A percentile compares a stretch with the other conserved stretches of the same genome.
phyloP scores from a whole-genome alignment of 2,888 invertebrate species.

The Andrena marginata region DNA sequence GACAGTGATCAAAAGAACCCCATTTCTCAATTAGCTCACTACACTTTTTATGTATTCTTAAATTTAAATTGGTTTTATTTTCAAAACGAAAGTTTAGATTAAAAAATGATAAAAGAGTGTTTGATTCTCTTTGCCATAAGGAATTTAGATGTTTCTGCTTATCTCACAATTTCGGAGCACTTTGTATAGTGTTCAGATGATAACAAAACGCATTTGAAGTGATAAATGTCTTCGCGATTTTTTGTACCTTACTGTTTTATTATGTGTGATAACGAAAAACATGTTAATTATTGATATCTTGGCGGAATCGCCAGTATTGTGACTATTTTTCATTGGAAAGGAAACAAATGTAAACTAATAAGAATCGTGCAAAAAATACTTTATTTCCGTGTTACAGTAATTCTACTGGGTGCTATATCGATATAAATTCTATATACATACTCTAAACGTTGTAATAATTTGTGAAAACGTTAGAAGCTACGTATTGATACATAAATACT shows the following conservation, averaged over 20 bases:
- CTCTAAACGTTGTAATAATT: slow-evolving; percentile 51
- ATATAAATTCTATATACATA: slow-evolving; percentile 47
- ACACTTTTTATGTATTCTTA: too few species aligned
- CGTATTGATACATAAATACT: slow-evolving; percentile 28
- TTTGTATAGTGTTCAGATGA: neutral
- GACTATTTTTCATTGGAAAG: slow-evolving; percentile 11
- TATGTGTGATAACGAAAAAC: neutral
- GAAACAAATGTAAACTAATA: slow-evolving; percentile 17
- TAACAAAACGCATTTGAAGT: slow-evolving; percentile 25
- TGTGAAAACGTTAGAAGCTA: slow-evolving; percentile 34
- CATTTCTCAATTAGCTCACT: too few species aligned
- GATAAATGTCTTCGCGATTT: slow-evolving; percentile 15
- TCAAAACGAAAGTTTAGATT: too few species aligned
- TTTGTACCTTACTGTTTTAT: slow-evolving; percentile 26
- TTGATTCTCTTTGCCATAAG: too few species aligned
- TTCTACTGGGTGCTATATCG: slow-evolving; percentile 51
- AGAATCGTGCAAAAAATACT: slow-evolving; percentile 28
- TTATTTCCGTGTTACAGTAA: slow-evolving; percentile 46
- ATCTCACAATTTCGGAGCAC: too few species aligned
- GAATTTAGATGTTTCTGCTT: too few species aligned
- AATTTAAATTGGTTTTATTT: too few species aligned
- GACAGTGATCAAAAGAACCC: too few species aligned
- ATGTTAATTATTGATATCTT: slow-evolving; percentile 27
- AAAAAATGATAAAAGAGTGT: too few species aligned
- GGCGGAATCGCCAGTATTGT: neutral